Base-by-base conservation (phyloP, 2,888 invertebrate genomes). In the Papilio protenor region DNA sequence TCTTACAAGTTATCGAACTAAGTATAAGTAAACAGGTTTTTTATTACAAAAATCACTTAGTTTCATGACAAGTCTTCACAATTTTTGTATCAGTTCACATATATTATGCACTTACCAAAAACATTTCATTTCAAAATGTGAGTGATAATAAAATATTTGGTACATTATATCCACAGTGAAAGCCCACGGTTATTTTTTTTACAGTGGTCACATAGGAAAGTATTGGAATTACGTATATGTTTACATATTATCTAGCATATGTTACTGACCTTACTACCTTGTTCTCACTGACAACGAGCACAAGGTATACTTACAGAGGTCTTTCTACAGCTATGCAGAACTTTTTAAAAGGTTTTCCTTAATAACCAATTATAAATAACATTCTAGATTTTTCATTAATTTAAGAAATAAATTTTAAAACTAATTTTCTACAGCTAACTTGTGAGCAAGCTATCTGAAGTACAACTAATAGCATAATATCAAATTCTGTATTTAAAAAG, bases 301-400 rank as follows among this genome's bases (percentile, higher is more conserved):
- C 77, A 77, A 77, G 77, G 77, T 21, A 57, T 66, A 47, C 47
- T 52, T 70, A 27, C 59, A 70, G 71, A 77, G 77, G 77, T 77
- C 69, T 73, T 27, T 69, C 14, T 33, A 72, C 55, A 5, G 27
- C 18, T 77, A 73, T 66, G 23, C 40, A 61, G 52, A 27, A 71
- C 49, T 71, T 47, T 70, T n/a, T 18, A 69, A 70, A 70, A 64
- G 64, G 64, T 64, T 64, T 64, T 64, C 64, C 64, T 66, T 33
- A 23, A 16, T 33, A 64, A 27, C 14, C 23, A 1, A 10, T 21
- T 2, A 2, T 57, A 27, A 59, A n/a, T n/a, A 59, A 5, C 11
- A 59, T 55, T 55, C 55, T n/a, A 10, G n/a, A 55, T 33, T 5
- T 33, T 33, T 27, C 3, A 27, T 27, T 27, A 27, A 27, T 27